phyloP scores from a whole-genome alignment of 2,797 vertebrate species.

The Acropternis orthonyx region DNA sequence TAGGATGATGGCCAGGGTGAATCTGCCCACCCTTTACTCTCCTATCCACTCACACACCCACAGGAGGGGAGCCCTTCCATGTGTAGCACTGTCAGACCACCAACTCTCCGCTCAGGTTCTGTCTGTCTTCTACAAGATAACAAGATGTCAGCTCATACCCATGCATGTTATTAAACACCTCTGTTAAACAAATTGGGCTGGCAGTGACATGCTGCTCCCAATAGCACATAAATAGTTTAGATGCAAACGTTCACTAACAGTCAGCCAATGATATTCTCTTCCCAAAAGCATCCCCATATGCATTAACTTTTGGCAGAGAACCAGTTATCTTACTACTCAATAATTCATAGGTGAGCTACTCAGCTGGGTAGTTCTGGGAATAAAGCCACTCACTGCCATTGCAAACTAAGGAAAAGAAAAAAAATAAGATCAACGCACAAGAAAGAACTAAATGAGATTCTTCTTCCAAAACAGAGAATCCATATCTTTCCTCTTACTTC shows the following conservation, averaged over 20 bases:
- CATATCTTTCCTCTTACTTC: not conserved
- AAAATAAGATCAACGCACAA: not conserved
- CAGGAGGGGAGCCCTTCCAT: not conserved
- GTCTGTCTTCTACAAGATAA: not conserved
- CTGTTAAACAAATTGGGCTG: constrained; percentile 8
- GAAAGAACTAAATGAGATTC: not conserved
- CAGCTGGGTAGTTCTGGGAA: constrained; percentile 42
- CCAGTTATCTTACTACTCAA: constrained; percentile 45
- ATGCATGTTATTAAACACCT: not conserved
- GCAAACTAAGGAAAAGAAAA: constrained; percentile 1
- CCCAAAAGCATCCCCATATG: constrained; percentile 23
- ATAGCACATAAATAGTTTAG: constrained; percentile 37
- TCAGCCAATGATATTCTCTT: not conserved
- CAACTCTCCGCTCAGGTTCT: not conserved
- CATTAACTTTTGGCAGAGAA: constrained; percentile 54
- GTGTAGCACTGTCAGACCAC: not conserved
- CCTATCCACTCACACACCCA: not conserved
- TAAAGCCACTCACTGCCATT: not conserved
- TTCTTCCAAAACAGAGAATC: not conserved
- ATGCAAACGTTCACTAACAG: constrained; percentile 14
- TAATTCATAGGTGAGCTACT: constrained; percentile 50
- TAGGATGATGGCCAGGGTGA: not conserved
- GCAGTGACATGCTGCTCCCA: not conserved
- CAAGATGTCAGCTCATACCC: not conserved
- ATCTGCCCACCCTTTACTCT: not conserved